Evolutionary conservation across 2,113 vertebrate species (phyloP), one percentile per base, ranked within the genome.

Genomic region (Callocephalon fimbriatum): DNA sequence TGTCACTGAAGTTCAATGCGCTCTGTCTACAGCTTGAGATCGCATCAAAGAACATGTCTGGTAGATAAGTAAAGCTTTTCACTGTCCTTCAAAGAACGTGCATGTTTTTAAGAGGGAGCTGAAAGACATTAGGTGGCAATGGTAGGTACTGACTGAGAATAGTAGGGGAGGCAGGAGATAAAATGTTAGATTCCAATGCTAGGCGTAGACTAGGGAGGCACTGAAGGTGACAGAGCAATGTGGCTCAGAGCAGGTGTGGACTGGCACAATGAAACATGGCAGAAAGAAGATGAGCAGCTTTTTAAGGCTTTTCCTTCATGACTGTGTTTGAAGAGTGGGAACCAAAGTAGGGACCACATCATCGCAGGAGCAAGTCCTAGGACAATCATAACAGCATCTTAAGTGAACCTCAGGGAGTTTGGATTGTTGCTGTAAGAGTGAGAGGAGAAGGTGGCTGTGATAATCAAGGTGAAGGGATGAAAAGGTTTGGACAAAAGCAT

Each of bases 1-100:
- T 44, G 68, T 21, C 0, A 3, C 44, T 40, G 15, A n/a, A 93
- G 21, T 14, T 67, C n/a, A 45, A 1, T 6, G 31, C 0, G 1
- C 15, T 31, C 71, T 22, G 12, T 53, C 25, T 78, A 37, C 66
- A 71, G 25, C 31, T 37, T 44, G 22, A 48, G 40, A 22, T 61
- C 18, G 26, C 31, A 62, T 75, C 63, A 48, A 54, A 75, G 6
- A 26, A 68, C 8, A 9, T 38, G 47, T 25, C 51, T 86, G 20
- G 56, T 23, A 65, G 29, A 12, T 35, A 54, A 58, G 12, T 59
- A 15, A 20, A 20, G 18, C 10, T 78, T 82, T 65, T 40, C 4
- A 2, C 15, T 68, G 38, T n/a, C 29, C 10, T 7, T 56, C 75
- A 40, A 56, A 27, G 29, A 31, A 19, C 15, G 6, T 16, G 4